Percentiles rank a stretch among this genome's conserved stretches.
phyloP scores from a whole-genome alignment of 2,888 invertebrate genomes.

The Caenorhabditis plicata region DNA sequence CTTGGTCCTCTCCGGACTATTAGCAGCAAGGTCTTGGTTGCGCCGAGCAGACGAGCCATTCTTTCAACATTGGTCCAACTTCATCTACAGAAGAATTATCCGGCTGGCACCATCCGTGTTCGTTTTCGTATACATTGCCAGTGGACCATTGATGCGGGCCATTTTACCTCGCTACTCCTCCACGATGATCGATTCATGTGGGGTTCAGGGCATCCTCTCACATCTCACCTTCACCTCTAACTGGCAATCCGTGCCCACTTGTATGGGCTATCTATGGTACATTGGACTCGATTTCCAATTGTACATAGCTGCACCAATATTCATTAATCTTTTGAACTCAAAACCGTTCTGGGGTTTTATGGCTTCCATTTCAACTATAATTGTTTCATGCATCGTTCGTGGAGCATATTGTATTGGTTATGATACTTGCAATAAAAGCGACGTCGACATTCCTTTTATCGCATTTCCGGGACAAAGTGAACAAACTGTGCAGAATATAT shows the following conservation, averaged over 20 bases:
- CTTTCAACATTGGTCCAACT: slow-evolving; percentile 44
- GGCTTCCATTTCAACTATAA: slow-evolving; percentile 26
- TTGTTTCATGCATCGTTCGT: slow-evolving; percentile 39
- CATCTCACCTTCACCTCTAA: slow-evolving; percentile 58
- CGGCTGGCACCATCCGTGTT: slow-evolving; percentile 57
- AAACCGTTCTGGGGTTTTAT: slow-evolving; percentile 18
- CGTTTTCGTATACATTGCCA: slow-evolving; percentile 56
- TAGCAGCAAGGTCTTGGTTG: slow-evolving; percentile 60
- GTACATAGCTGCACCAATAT: slow-evolving; percentile 56
- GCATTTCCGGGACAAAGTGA: slow-evolving; percentile 51
- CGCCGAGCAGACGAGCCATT: slow-evolving; percentile 48
- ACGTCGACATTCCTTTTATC: slow-evolving; percentile 65
- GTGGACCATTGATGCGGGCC: slow-evolving; percentile 48
- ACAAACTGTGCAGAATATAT: slow-evolving; percentile 36
- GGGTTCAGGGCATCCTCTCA: slow-evolving; percentile 43
- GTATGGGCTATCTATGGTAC: slow-evolving; percentile 64
- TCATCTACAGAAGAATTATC: slow-evolving; percentile 50
- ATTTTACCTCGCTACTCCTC: slow-evolving; percentile 50
- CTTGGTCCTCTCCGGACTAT: slow-evolving; percentile 58
- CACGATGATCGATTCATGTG: slow-evolving; percentile 59
- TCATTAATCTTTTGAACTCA: slow-evolving; percentile 50
- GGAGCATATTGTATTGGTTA: slow-evolving; percentile 55
- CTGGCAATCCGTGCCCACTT: slow-evolving; percentile 59
- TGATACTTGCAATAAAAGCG: slow-evolving; percentile 60
- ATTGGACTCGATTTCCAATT: slow-evolving; percentile 63